Evolutionary conservation across 2,888 invertebrate species (phyloP).

Genomic region (Chironomus tentans): DNA sequence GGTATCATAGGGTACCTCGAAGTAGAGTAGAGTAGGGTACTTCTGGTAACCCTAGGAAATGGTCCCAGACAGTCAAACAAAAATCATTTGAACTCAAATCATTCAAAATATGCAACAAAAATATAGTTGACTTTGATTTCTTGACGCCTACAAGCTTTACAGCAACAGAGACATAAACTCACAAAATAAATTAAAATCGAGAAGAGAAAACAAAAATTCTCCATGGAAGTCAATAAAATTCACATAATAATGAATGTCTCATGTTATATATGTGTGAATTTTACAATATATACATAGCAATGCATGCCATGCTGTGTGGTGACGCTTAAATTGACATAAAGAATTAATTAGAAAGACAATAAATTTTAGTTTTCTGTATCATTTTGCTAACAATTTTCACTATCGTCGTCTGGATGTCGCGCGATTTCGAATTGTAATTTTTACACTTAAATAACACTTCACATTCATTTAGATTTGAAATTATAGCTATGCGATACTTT

Average conservation of each 20-base stretch:
- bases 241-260: background rate
- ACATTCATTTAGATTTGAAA: background rate
- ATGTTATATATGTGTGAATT: background rate
- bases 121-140: slow-evolving; percentile 11
- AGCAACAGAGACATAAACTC: background rate
- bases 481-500: background rate
- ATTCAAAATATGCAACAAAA: background rate
- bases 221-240: slow-evolving; percentile 16
- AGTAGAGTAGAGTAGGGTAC: too few species aligned
- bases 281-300: background rate
- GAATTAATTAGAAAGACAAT: slow-evolving; percentile 21
- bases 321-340: background rate
- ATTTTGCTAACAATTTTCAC: background rate
- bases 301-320: too few species aligned
- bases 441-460: slow-evolving; percentile 18
- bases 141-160: slow-evolving; percentile 21
- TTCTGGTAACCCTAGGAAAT: too few species aligned
- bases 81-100: too few species aligned
- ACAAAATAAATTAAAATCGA: background rate
- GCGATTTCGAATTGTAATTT: slow-evolving; percentile 6
- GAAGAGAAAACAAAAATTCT: slow-evolving; percentile 2
- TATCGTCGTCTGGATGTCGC: background rate
- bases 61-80: too few species aligned
- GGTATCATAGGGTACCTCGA: too few species aligned
- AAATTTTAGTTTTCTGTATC: background rate